Evolutionary conservation across 2,113 vertebrate genomes (phyloP).

Genomic region (Aviceda subcristata): DNA sequence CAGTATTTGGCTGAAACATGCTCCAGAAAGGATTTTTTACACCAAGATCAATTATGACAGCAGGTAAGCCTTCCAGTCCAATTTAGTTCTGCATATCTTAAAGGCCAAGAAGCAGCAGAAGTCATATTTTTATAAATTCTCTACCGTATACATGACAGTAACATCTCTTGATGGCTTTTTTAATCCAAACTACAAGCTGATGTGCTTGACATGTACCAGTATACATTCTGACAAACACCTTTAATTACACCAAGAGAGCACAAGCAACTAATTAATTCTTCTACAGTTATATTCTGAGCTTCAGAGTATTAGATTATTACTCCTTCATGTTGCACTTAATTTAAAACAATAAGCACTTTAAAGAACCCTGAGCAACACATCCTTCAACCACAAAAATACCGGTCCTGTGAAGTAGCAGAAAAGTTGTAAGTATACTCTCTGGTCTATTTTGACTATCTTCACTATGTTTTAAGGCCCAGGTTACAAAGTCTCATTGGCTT

Average conservation of each 20-base stretch:
- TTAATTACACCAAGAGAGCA: not conserved
- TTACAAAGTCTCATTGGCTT: not conserved
- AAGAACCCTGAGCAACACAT: not conserved
- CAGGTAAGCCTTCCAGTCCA: not conserved
- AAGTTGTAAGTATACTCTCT: not conserved
- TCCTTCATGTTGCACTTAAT: not conserved
- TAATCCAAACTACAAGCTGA: not conserved
- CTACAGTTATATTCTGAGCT: not conserved
- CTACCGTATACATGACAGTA: not conserved
- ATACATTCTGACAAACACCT: not conserved
- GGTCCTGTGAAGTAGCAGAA: not conserved
- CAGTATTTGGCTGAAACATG: accelerated
- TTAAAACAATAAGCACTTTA: not conserved
- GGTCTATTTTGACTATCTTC: not conserved
- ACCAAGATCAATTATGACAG: not conserved
- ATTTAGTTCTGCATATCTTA: not conserved
- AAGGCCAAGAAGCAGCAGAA: not conserved
- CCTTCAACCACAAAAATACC: not conserved
- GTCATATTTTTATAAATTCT: not conserved
- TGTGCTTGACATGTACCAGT: not conserved
- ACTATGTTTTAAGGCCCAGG: not conserved
- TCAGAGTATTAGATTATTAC: not conserved
- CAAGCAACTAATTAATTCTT: not conserved
- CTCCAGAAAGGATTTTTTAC: not conserved
- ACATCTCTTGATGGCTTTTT: not conserved